phyloP scores from a whole-genome alignment of 1,140 invertebrate species.

The Acromyrmex charruanus region DNA sequence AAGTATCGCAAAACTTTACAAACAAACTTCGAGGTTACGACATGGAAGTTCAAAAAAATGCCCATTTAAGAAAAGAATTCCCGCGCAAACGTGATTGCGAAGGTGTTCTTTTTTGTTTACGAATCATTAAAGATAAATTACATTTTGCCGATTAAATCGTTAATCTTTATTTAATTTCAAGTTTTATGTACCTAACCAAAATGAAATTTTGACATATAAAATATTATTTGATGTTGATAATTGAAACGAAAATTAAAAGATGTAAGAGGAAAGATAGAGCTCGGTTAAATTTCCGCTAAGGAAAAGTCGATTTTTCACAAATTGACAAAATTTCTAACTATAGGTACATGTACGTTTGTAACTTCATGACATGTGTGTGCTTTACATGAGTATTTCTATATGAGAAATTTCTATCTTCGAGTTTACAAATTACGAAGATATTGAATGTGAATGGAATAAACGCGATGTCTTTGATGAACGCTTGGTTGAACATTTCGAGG shows the following conservation, averaged over 20 bases:
- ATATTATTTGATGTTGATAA: not conserved
- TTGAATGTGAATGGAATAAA: conserved; percentile 38
- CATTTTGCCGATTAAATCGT: not conserved
- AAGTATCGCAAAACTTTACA: not conserved
- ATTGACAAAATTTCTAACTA: not conserved
- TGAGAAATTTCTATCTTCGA: not conserved
- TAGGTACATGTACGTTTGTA: not conserved
- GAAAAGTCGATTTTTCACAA: not conserved
- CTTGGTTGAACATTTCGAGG: conserved; percentile 4
- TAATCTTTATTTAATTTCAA: not conserved
- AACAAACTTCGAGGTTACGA: not conserved
- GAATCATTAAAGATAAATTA: not conserved
- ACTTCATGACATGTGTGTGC: not conserved
- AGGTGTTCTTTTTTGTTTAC: too few relatives aligned
- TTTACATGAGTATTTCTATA: not conserved
- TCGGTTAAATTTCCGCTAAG: not conserved
- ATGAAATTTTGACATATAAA: not conserved
- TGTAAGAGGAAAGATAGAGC: not conserved
- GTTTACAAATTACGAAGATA: conserved; percentile 14
- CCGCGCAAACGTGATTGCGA: not conserved
- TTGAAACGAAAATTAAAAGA: not conserved
- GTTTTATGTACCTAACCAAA: not conserved
- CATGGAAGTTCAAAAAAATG: not conserved
- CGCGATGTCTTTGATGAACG: conserved; percentile 19
- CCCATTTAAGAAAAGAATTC: not conserved